phyloP scores from a whole-genome alignment of 2,888 invertebrate genomes.

The Tinea pellionella region DNA sequence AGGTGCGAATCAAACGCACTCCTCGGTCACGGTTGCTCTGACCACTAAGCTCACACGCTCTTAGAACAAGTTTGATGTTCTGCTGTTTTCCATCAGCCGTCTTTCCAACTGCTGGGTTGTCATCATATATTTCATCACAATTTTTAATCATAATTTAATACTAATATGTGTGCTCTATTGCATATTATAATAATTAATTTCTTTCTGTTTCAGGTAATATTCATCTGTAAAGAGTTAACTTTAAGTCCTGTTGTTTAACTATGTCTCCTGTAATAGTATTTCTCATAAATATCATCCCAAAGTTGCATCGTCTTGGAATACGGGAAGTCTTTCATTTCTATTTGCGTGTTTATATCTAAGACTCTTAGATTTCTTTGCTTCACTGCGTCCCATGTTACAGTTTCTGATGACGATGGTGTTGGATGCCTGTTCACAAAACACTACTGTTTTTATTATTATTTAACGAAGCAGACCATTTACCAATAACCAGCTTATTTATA shows the following conservation, averaged over 20 bases:
- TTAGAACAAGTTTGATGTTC: too few species aligned
- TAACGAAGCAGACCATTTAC: too few species aligned
- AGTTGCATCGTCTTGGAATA: slow-evolving; percentile 24
- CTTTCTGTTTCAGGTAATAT: background rate
- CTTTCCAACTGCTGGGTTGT: too few species aligned
- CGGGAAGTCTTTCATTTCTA: slow-evolving; percentile 39
- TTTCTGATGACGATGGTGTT: slow-evolving; percentile 28
- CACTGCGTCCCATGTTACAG: slow-evolving; percentile 32
- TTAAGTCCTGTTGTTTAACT: background rate
- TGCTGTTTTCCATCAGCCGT: too few species aligned
- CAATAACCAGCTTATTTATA: too few species aligned
- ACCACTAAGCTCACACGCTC: too few species aligned
- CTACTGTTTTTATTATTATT: background rate
- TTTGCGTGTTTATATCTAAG: slow-evolving; percentile 36
- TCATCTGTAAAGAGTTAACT: background rate
- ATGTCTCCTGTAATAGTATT: slow-evolving; percentile 32
- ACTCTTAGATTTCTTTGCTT: slow-evolving; percentile 29
- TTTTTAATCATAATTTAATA: too few species aligned
- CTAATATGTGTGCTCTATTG: too few species aligned
- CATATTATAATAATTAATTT: background rate
- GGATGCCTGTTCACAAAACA: slow-evolving; percentile 31
- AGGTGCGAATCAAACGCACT: too few species aligned
- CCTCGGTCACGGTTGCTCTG: too few species aligned
- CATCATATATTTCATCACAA: too few species aligned
- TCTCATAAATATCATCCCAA: slow-evolving; percentile 54